Evolutionary conservation across 2,888 invertebrate genomes (phyloP), one percentile per base, ranked within the genome.

Genomic region (Caenorhabditis wallacei): DNA sequence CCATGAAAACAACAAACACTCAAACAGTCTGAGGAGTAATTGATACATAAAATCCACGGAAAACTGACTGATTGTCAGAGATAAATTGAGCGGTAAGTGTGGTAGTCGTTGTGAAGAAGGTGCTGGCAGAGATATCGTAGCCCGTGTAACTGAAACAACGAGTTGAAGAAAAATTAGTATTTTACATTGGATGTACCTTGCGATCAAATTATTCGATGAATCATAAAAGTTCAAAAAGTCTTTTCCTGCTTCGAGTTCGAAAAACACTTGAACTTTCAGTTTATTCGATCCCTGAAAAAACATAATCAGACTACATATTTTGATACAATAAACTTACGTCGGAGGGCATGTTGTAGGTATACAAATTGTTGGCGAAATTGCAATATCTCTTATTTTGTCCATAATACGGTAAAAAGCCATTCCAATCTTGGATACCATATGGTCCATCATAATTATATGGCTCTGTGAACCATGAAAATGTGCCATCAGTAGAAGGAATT

Each of bases 191-290:
- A 48, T 2, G 2, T 18, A 64, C 74, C 64, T 74, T 20, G 64
- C 64, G 35, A 74, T 74, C 24, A 74, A 24, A 22, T 35, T 64
- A 13, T 56, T 64, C 2, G 74, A 74, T 10, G 43, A 18, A 37
- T 74, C 74, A 37, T 74, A 74, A 56, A 74, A 74, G n/a, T 40
- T 74, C 56, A 74, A 56, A 5, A 56, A 30, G n/a, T 74, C 74
- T 46, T 18, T 74, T 18, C 74, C 74, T 11, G 74, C 74, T 57
- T 74, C 74, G 46, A 74, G 11, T 22, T 74, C 74, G 18, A 46
- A 74, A 16, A 37, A 74, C 0, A 74, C 64, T 46, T 43, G 13
- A 46, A 74, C 74, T 11, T 18, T 63, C 22, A 72, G 22, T 4
- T 48, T 51, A 5, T n/a, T 4, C 3, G 26, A 37, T 5, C 18